phyloP scores from a whole-genome alignment of 1,140 invertebrate genomes.

The Bilobella aurantiaca region DNA sequence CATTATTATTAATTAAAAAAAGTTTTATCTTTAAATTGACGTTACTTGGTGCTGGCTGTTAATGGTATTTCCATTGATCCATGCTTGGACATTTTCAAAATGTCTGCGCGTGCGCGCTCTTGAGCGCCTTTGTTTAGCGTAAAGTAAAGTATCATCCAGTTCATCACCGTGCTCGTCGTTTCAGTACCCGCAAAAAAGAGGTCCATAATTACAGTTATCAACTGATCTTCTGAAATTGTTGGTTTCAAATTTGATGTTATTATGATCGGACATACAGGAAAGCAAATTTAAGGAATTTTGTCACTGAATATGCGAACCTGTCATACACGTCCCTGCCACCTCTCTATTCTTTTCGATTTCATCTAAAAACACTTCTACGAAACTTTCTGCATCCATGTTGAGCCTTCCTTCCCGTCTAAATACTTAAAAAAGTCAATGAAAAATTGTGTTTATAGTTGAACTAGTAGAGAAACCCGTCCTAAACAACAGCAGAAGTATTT shows the following conservation, averaged over 20 bases:
- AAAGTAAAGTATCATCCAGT: conserved; percentile 65
- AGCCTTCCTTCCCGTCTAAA: too few relatives aligned
- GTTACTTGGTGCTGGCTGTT: too few relatives aligned
- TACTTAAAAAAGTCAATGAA: too few relatives aligned
- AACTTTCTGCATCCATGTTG: background rate
- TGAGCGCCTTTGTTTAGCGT: conserved; percentile 64
- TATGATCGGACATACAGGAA: background rate
- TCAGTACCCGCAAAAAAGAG: conserved; percentile 62
- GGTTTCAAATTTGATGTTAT: too few relatives aligned
- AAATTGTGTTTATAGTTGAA: background rate
- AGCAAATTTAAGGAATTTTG: background rate
- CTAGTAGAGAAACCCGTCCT: too few relatives aligned
- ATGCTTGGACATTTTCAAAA: too few relatives aligned
- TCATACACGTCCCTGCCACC: background rate
- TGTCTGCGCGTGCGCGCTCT: background rate
- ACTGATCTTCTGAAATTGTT: conserved; percentile 17
- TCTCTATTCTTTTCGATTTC: conserved; percentile 2
- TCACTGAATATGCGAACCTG: too few relatives aligned
- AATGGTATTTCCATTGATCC: too few relatives aligned
- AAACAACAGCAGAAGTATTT: too few relatives aligned
- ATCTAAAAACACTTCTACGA: conserved; percentile 63
- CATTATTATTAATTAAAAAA: too few relatives aligned
- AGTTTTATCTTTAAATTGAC: too few relatives aligned
- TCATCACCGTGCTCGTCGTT: conserved; percentile 63
- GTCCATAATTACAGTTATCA: conserved; percentile 17